Evolutionary conservation across 2,888 invertebrate species (phyloP).

Genomic region (Sylvicola fuscatus): DNA sequence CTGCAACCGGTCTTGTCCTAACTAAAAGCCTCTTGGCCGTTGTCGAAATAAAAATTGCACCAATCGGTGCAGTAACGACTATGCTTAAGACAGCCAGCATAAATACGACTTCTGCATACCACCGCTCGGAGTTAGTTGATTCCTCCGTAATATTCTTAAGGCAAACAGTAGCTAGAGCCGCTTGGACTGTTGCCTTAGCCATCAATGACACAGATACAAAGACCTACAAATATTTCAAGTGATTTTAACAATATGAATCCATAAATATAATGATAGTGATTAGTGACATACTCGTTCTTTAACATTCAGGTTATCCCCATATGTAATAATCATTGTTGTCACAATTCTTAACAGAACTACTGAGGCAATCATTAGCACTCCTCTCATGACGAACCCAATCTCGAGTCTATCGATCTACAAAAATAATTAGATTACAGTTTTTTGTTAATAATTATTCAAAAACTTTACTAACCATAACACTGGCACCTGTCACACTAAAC

Average conservation of each 20-base stretch:
- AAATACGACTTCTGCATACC: slow-evolving; percentile 48
- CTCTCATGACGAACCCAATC: too few relatives aligned
- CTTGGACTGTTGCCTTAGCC: slow-evolving; percentile 96
- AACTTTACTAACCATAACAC: slow-evolving; percentile 39
- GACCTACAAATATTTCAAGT: slow-evolving; percentile 19
- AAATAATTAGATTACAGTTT: too few relatives aligned
- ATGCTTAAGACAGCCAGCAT: slow-evolving; percentile 65
- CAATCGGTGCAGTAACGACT: slow-evolving; percentile 62
- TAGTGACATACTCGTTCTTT: slow-evolving; percentile 43
- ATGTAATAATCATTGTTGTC: slow-evolving; percentile 42
- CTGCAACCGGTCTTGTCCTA: slow-evolving; percentile 35
- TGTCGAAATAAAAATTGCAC: slow-evolving; percentile 63
- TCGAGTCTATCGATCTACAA: too few relatives aligned
- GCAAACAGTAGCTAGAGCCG: slow-evolving; percentile 61
- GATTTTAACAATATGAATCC: not conserved
- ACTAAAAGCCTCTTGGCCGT: slow-evolving; percentile 55
- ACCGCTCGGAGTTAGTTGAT: slow-evolving; percentile 27
- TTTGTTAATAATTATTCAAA: not conserved
- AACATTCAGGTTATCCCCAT: slow-evolving; percentile 60
- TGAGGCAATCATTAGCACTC: slow-evolving; percentile 10
- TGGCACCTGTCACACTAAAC: slow-evolving; percentile 82
- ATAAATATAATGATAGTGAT: not conserved
- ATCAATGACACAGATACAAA: slow-evolving; percentile 85
- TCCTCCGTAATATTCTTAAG: slow-evolving; percentile 33
- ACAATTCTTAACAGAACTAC: slow-evolving; percentile 45